phyloP scores from a whole-genome alignment of 2,888 invertebrate genomes.

The Drosophila barbarae region DNA sequence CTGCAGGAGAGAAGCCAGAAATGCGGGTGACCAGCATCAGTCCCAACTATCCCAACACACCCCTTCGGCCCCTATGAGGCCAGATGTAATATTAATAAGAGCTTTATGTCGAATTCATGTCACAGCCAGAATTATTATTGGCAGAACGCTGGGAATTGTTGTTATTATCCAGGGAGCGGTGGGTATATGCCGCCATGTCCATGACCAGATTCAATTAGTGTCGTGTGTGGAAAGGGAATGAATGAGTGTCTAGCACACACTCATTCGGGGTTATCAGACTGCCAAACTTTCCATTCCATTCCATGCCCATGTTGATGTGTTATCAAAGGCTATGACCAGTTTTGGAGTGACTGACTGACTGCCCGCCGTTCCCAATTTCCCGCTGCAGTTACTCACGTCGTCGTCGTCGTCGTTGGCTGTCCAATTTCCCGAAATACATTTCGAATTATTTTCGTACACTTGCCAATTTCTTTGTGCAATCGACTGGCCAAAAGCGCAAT shows the following conservation, averaged over 20 bases:
- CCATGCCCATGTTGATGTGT: slow-evolving; percentile 9
- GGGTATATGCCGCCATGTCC: slow-evolving; percentile 10
- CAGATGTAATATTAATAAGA: slow-evolving; percentile 36
- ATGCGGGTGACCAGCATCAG: slow-evolving; percentile 45
- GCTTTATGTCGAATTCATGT: slow-evolving; percentile 43
- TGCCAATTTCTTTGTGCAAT: slow-evolving; percentile 72
- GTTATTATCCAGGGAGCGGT: slow-evolving; percentile 7
- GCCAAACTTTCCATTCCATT: slow-evolving; percentile 10
- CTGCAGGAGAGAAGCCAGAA: slow-evolving; percentile 19
- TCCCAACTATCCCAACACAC: slow-evolving; percentile 3
- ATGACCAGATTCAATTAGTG: slow-evolving; percentile 35
- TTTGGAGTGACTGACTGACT: slow-evolving; percentile 25
- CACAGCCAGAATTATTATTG: slow-evolving; percentile 34
- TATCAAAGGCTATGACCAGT: slow-evolving; percentile 27
- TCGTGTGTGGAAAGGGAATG: slow-evolving; percentile 20
- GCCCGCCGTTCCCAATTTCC: slow-evolving; percentile 26
- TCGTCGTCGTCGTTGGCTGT: slow-evolving; percentile 43
- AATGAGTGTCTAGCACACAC: slow-evolving; percentile 4
- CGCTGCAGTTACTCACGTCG: slow-evolving; percentile 49
- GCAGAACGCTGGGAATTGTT: slow-evolving; percentile 25
- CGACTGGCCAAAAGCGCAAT: slow-evolving; percentile 51
- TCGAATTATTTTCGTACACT: slow-evolving; percentile 42
- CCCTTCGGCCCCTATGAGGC: slow-evolving; percentile 31
- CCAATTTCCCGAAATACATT: slow-evolving; percentile 54
- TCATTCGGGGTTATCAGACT: slow-evolving; percentile 21